Evolutionary conservation across 2,888 invertebrate genomes (phyloP).

Genomic region (Andrena praecox): DNA sequence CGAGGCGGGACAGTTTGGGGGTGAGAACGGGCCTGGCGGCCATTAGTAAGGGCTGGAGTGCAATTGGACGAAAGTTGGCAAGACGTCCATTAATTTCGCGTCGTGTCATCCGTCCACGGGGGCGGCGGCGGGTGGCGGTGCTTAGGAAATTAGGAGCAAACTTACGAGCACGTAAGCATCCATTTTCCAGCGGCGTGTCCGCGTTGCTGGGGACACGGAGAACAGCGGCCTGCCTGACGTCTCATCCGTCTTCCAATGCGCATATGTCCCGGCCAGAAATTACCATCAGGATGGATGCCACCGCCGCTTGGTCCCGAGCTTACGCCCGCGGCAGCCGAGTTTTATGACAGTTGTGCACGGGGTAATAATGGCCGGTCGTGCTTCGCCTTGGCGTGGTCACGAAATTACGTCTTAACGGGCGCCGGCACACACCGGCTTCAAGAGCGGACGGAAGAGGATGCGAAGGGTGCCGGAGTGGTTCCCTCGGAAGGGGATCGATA

Average conservation of each 20-base stretch:
- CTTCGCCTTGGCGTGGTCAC: conserved; percentile 43
- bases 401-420: conserved; percentile 55
- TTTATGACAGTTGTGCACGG: conserved; percentile 74
- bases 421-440: not conserved
- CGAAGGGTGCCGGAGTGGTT: conserved; percentile 23
- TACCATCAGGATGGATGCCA: conserved; percentile 69
- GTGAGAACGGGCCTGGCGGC: no score
- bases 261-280: conserved; percentile 68
- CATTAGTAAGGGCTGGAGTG: not conserved
- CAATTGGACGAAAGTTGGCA: conserved; percentile 38
- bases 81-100: conserved; percentile 50
- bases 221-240: conserved; percentile 45
- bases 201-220: conserved; percentile 40
- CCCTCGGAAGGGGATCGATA: conserved; percentile 68
- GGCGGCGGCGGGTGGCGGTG: conserved; percentile 23
- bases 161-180: conserved; percentile 62
- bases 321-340: conserved; percentile 40
- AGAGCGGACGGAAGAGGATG: conserved; percentile 46
- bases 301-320: conserved; percentile 15
- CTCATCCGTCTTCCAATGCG: conserved; percentile 68
- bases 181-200: conserved; percentile 48
- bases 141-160: conserved; percentile 69
- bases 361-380: conserved; percentile 71
- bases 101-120: conserved; percentile 26
- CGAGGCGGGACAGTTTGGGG: not conserved